Evolutionary conservation across 2,797 vertebrate genomes (phyloP).

Genomic region (Calcarius lapponicus): DNA sequence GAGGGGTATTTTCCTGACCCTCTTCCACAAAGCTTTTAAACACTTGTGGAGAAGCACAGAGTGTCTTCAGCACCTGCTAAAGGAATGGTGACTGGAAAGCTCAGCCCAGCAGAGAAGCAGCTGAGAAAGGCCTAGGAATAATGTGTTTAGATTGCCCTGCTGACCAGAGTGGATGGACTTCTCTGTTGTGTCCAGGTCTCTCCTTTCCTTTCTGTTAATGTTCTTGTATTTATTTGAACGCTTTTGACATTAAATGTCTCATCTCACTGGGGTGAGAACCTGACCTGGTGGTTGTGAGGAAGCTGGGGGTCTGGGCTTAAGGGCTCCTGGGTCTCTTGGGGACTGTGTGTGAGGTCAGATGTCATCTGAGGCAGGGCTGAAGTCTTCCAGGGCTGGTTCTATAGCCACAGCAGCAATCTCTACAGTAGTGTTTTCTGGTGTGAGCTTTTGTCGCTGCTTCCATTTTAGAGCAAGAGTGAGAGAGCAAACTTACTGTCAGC

Average conservation of each 20-base stretch:
- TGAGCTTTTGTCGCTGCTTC: background rate
- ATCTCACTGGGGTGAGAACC: background rate
- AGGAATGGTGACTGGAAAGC: background rate
- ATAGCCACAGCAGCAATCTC: background rate
- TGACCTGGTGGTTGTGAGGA: background rate
- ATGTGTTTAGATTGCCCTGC: background rate
- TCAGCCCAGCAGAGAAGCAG: background rate
- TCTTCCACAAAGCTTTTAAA: background rate
- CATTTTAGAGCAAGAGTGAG: background rate
- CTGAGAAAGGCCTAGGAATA: background rate
- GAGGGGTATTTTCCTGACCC: background rate
- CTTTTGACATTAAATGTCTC: background rate
- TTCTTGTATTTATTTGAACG: background rate
- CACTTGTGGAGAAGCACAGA: background rate
- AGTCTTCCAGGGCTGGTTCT: background rate
- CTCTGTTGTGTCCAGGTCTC: rapidly evolving
- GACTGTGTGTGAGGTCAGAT: background rate
- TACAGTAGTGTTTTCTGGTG: background rate
- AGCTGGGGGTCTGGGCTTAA: background rate
- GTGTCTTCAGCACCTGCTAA: background rate
- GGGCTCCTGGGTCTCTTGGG: background rate
- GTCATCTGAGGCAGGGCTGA: background rate
- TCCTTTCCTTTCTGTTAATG: background rate
- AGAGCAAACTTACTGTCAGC: background rate
- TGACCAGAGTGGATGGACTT: background rate